Conservation (phyloP, 2,113 vertebrate genomes). For the Odontesthes bonariensis region DNA sequence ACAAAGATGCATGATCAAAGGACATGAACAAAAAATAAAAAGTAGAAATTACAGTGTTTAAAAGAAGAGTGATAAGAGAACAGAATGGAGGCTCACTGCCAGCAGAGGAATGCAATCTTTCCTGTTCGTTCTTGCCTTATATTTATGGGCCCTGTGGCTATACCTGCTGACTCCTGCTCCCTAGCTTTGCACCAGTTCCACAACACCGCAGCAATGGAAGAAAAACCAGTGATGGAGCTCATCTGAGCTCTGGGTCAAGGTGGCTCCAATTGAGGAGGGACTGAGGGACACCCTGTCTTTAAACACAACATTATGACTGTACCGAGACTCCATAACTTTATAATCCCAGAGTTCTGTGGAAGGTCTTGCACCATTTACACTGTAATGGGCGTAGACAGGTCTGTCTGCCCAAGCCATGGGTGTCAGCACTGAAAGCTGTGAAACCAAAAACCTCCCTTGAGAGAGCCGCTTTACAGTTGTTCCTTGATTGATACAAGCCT, state of each 20-base stretch:
- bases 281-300: not conserved
- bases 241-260: not conserved
- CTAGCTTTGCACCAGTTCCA: not conserved
- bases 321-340: constrained; percentile 7
- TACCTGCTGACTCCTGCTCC: constrained; percentile 58
- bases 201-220: constrained; percentile 12
- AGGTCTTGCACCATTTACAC: not conserved
- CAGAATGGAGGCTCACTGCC: constrained; percentile 19
- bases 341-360: constrained; percentile 1
- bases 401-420: not conserved
- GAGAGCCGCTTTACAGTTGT: constrained; percentile 3
- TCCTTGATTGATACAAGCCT: constrained; percentile 14
- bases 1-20: not conserved
- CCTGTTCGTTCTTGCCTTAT: constrained; percentile 42
- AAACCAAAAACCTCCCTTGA: constrained; percentile 16
- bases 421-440: not conserved
- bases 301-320: constrained; percentile 25
- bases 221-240: constrained; percentile 21
- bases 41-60: not conserved
- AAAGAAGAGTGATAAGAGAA: not conserved
- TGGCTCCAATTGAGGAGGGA: constrained; percentile 37
- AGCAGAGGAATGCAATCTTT: constrained; percentile 67
- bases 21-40: constrained; percentile 14
- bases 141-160: constrained; percentile 57
- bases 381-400: constrained; percentile 3